These are phyloP conservation scores for Drosophila rubida DNA, from an alignment of 2,888 invertebrate genomes.

Conservation along the genomic window DNA sequence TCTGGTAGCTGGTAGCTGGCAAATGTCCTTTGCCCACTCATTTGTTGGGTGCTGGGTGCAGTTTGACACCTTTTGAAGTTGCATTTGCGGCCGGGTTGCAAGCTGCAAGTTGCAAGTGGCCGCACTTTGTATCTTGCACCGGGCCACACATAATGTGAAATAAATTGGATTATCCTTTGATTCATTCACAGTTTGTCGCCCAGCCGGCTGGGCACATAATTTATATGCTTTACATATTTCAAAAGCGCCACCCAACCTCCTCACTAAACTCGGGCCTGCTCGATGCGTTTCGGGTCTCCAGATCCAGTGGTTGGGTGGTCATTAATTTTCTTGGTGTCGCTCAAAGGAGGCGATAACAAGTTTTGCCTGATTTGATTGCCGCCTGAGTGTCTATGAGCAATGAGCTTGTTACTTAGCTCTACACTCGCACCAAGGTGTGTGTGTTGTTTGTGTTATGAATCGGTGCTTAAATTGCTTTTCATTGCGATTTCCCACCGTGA, in stretches of 20 bases:
- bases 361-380: constrained; percentile 78
- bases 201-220: constrained; percentile 69
- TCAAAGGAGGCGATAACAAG: constrained; percentile 79
- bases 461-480: constrained; percentile 61
- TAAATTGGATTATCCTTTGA: constrained; percentile 84
- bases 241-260: constrained; percentile 58
- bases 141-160: constrained; percentile 73
- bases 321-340: constrained; percentile 77
- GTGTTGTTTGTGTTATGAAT: constrained; percentile 16
- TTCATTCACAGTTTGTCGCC: constrained; percentile 80
- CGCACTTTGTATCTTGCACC: constrained; percentile 53
- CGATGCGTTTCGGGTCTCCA: constrained; percentile 14
- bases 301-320: constrained; percentile 52
- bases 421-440: background rate
- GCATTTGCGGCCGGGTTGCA: constrained; percentile 26
- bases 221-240: constrained; percentile 81
- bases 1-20: background rate
- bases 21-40: constrained; percentile 7
- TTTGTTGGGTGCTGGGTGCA: constrained; percentile 33
- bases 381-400: constrained; percentile 64
- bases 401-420: constrained; percentile 53
- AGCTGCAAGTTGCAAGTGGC: constrained; percentile 36
- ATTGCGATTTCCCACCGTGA: constrained; percentile 36
- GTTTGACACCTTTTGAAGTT: constrained; percentile 72
- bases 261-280: constrained; percentile 13